Evolutionary conservation across 2,113 vertebrate genomes (phyloP).

Genomic region (Alaudala cheleensis): DNA sequence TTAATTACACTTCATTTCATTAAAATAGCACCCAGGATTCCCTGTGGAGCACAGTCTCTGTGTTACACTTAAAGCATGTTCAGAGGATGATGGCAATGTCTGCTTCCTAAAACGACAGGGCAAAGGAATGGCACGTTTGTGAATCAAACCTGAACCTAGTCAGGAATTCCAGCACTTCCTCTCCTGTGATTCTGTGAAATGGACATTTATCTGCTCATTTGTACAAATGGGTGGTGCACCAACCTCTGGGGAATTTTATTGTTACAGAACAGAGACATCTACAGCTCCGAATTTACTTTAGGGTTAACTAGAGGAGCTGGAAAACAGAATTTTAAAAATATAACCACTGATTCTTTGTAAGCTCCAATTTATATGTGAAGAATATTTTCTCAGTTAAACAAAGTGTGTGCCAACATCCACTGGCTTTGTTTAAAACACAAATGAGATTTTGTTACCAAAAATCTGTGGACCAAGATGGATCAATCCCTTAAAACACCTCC

Average conservation of each 20-base stretch:
- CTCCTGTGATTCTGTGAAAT: neutral
- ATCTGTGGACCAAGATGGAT: neutral
- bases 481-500: neutral
- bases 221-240: neutral
- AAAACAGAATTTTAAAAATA: neutral
- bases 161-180: neutral
- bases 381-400: neutral
- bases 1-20: neutral
- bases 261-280: neutral
- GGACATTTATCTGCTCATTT: neutral
- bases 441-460: neutral
- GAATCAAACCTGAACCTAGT: neutral
- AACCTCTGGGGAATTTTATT: neutral
- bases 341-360: neutral
- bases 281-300: neutral
- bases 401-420: neutral
- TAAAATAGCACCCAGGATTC: neutral
- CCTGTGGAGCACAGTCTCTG: neutral
- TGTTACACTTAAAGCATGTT: fast-evolving
- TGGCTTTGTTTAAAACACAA: neutral
- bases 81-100: fast-evolving
- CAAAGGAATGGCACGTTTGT: neutral
- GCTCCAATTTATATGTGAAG: neutral
- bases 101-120: neutral
- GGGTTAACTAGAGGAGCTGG: neutral